Conservation (phyloP, 1,140 invertebrate species). For the Amphibalanus amphitrite region DNA sequence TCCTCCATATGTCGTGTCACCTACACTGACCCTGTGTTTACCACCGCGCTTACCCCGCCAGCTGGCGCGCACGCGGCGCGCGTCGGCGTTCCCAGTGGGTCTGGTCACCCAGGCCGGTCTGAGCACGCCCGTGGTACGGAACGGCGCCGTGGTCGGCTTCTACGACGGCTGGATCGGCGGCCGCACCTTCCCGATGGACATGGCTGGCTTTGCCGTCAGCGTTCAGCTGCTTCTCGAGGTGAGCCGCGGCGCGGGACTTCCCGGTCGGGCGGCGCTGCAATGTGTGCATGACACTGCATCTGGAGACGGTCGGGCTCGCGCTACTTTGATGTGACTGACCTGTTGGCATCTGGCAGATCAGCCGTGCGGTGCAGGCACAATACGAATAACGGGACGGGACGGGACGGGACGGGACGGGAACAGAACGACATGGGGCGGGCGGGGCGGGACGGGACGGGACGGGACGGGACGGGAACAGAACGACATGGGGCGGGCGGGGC, state of each 20-base stretch:
- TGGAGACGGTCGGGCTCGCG: no score
- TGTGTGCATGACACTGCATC: no score
- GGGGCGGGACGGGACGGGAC: not conserved
- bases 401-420: no score
- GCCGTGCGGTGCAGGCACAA: no score
- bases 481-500: no score
- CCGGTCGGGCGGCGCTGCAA: no score
- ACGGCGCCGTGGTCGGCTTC: constrained; percentile 51
- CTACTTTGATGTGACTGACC: no score
- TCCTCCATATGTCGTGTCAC: no score
- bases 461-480: constrained; percentile 5
- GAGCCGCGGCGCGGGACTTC: no score
- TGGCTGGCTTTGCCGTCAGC: constrained; percentile 69
- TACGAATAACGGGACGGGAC: no score
- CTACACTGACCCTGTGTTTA: no score
- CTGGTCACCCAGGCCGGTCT: constrained; percentile 52
- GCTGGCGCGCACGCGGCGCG: constrained; percentile 63
- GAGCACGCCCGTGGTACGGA: constrained; percentile 47
- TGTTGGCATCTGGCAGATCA: no score
- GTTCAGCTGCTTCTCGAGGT: constrained; percentile 29
- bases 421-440: not conserved
- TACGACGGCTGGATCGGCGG: constrained; percentile 68
- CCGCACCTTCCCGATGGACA: constrained; percentile 73
- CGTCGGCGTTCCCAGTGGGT: constrained; percentile 77
- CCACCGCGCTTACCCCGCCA: constrained; percentile 23